Conservation (phyloP, 2,113 vertebrate species). For the Pelecanoides urinatrix region DNA sequence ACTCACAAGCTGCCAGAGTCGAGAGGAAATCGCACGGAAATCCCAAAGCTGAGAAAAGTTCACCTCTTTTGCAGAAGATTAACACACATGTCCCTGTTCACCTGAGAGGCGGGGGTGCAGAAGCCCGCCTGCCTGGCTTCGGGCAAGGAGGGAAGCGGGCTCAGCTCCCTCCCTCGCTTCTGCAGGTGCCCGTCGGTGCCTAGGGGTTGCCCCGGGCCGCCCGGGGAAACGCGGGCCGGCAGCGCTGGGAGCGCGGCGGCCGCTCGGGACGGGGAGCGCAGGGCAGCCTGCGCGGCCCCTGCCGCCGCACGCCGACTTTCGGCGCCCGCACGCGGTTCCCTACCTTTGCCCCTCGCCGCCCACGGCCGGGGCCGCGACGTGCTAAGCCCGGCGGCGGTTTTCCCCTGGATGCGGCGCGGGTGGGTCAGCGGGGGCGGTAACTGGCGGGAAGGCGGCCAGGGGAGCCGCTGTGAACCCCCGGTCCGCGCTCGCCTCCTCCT, state of each 20-base stretch:
- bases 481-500: not conserved
- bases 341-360: not conserved
- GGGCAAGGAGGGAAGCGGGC: not conserved
- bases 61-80: not conserved
- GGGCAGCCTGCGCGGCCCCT: too few species aligned
- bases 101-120: not conserved
- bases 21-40: not conserved
- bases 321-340: not conserved
- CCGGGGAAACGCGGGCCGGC: too few species aligned
- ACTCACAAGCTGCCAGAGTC: not conserved
- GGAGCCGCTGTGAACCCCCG: not conserved
- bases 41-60: not conserved
- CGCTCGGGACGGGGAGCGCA: too few species aligned
- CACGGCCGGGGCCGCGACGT: too few species aligned
- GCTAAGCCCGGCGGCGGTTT: not conserved
- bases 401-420: not conserved
- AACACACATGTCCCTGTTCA: not conserved
- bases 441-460: too few species aligned
- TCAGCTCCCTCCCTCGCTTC: not conserved
- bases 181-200: not conserved
- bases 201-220: accelerated
- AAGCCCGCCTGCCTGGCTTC: not conserved
- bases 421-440: not conserved
- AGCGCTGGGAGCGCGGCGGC: too few species aligned
- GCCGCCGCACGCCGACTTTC: too few species aligned